A percentile compares a stretch with the other conserved stretches of the same genome.
phyloP scores from a whole-genome alignment of 2,888 invertebrate genomes.

The Dryadula phaetusa region DNA sequence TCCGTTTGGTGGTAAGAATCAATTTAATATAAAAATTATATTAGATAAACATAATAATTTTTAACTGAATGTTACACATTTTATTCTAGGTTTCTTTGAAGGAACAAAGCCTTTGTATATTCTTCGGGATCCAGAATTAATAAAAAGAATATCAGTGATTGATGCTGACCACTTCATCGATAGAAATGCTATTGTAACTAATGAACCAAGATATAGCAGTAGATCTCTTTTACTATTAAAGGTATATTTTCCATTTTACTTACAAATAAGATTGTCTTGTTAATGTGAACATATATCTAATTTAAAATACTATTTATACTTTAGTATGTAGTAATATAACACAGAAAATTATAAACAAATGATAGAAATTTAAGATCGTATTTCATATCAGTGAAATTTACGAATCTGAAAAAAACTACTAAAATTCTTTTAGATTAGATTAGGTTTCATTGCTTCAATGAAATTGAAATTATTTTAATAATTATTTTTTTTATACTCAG shows the following conservation, averaged over 20 bases:
- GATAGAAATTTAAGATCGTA: no score
- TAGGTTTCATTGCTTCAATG: no score
- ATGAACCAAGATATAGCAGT: constrained; percentile 18
- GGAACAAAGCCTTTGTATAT: background rate
- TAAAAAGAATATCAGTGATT: constrained; percentile 82
- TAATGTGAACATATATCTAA: no score
- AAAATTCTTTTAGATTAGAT: no score
- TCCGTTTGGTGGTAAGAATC: constrained; percentile 12
- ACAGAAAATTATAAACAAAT: no score
- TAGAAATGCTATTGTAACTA: constrained; percentile 47
- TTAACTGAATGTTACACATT: background rate
- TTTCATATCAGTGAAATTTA: no score
- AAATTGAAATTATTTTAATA: no score
- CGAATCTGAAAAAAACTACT: no score
- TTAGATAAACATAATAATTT: no score
- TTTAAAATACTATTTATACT: constrained; percentile 47
- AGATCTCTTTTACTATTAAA: constrained; percentile 1
- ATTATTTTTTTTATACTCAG: constrained; percentile 51
- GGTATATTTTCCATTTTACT: background rate
- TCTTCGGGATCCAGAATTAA: constrained; percentile 77
- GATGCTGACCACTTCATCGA: constrained; percentile 85
- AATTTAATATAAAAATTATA: no score
- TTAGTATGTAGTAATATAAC: no score
- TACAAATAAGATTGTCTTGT: no score
- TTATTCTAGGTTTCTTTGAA: constrained; percentile 10